Base-by-base conservation (phyloP, 2,797 vertebrate genomes). In the Eulemur rubriventer region DNA sequence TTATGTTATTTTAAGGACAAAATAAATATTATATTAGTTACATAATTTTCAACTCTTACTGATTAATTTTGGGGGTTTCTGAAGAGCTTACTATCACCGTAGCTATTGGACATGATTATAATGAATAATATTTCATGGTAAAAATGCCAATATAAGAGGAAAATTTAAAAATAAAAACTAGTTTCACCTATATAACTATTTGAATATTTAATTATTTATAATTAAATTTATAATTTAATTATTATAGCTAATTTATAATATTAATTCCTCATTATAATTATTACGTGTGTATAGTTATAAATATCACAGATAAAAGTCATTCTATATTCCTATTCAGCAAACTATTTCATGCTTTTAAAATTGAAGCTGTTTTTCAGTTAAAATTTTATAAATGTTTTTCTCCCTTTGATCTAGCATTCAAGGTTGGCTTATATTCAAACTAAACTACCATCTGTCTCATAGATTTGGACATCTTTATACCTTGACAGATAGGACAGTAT, bases 391-490 rank as follows among this genome's bases (percentile, higher is more conserved):
- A 84, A 67, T 75, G 6, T 65, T 84, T 63, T 90, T 84, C 48
- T 91, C n/a, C 72, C 69, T 94, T 94, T 96, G 81, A 88, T 88
- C 43, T 72, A 41, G 11, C 43, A 93, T 69, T 75, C 70, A 83
- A 79, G 94, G 18, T 87, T 94, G 80, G 63, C 76, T 95, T 55
- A 67, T 28, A 67, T 50, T 78, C 84, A 96, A 94, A 92, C 1
- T 90, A 41, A 89, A 97, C 84, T 70, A 35, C 59, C 88, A 92
- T 97, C 93, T 96, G 91, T 96, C 81, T 94, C 87, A 72, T 65
- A 79, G 46, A 87, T 16, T 79, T 38, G 93, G 52, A 91, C 3
- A 78, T 93, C 6, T 89, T 84, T 55, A 73, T 78, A 50, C 48
- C 65, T 89, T 96, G 80, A 95, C 59, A 93, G 75, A 86, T 41